Evolutionary conservation across 2,797 vertebrate genomes (phyloP), one percentile per base, ranked within the genome.

Genomic region (Bufotes viridis): DNA sequence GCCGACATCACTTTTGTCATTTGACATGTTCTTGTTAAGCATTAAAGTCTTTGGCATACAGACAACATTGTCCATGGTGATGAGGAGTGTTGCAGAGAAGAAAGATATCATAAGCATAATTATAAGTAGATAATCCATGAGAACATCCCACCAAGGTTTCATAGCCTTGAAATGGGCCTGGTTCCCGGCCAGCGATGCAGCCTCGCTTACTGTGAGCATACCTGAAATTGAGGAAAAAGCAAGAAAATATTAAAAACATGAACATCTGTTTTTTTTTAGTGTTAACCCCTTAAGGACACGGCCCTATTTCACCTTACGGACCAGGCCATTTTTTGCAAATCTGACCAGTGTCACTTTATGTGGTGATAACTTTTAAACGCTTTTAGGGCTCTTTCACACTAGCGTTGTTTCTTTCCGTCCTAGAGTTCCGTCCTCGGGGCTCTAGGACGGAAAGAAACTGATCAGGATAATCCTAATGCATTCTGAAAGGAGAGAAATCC

Each of bases 121-220:
- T 61, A 97, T 91, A 88, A 96, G 94, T 90, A 97, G 91, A 85
- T 96, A 96, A 91, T 97, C 96, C 95, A 96, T 96, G 89, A 96
- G 95, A 82, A 96, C 95, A 88, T 97, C 96, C 96, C 96, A 97
- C 96, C 96, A 97, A 34, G 96, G 96, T 91, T 97, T 97, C 85
- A 97, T 60, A 57, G 96, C 92, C 85, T 95, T 95, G 90, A 92
- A 95, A 18, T 93, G 90, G 89, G 91, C 92, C 91, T 95, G 95
- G 18, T 93, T 91, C 49, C 95, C 95, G 60, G 92, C 93, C 29
- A 95, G 90, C 49, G 94, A 94, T 0, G 93, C 93, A 76, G 96
- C 92, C 92, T 97, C 96, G 0, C 94, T 96, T 89, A 97, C 91
- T 15, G 96, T 92, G 87, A 97, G 95, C 96, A 97, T 97, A 89